Evolutionary conservation across 2,888 invertebrate genomes (phyloP), one percentile per base, ranked within the genome.

Genomic region (Bugula neritina): DNA sequence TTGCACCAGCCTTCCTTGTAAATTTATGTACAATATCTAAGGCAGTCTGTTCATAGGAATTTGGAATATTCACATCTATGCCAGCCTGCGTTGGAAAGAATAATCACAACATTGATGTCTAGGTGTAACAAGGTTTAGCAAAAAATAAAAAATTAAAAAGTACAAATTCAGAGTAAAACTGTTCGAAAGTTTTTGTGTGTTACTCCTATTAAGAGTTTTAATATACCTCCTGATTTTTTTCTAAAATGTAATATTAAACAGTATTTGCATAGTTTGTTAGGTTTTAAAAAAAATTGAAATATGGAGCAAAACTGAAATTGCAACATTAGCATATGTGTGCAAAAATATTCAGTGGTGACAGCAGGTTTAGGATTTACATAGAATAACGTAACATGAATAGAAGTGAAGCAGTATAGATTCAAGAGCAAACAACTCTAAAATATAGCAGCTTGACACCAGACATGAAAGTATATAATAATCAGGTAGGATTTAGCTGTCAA

Each of bases 11-110:
- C 52, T 81, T 81, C 5, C 82, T 78, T 3, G 85, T 82, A 73
- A 83, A 84, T 73, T 84, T 85, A 75, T 84, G 84, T 55, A 85
- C 84, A 57, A 84, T 84, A 75, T 86, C 86, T 74, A 84, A 77
- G 2, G 86, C 85, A 17, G 85, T 85, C 75, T 85, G 84, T 74
- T 85, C 85, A 74, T 84, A 82, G 1, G 84, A 82, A 77, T 86
- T 85, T 29, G 82, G 79, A 73, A 82, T 79, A 75, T 82, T 83
- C n/a, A 82, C 81, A 75, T 86, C 85, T 1, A 85, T 80, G 1
- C 86, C 86, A 76, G 83, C 82, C 86, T 86, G 79, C 35, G 81
- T 78, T 57, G 69, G 72, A 73, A 69, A 70, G 34, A 43, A 43
- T 17, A 43, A 17, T 43, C 5, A 43, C 43, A 43, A 43, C 43